Percentiles rank a stretch among this genome's conserved stretches.
Evolutionary conservation across 2,113 vertebrate genomes (phyloP).

Genomic region (Sebastes fasciatus): DNA sequence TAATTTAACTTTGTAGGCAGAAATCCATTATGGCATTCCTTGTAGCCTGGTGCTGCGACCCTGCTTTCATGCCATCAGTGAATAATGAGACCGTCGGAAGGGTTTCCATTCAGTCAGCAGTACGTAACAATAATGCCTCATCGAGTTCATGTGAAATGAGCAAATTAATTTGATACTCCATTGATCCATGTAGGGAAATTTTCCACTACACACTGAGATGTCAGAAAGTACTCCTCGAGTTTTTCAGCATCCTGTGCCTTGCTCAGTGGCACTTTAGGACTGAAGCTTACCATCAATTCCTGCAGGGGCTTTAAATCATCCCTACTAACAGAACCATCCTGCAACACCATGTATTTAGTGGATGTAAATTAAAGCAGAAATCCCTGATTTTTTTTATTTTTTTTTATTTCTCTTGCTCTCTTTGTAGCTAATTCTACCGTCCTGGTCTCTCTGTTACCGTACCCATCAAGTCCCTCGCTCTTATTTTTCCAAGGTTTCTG

Average conservation of each 20-base stretch:
- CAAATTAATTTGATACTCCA: neutral
- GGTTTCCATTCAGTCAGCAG: slow-evolving; percentile 6
- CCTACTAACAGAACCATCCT: neutral
- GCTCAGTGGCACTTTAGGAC: slow-evolving; percentile 9
- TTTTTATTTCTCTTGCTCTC: neutral
- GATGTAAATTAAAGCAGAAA: slow-evolving; percentile 17
- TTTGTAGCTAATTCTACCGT: slow-evolving; percentile 44
- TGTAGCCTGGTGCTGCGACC: neutral
- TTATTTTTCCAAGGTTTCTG: slow-evolving; percentile 48
- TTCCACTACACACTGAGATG: neutral
- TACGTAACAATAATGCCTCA: slow-evolving; percentile 5
- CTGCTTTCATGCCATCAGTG: slow-evolving; percentile 3
- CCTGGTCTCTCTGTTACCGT: slow-evolving; percentile 3
- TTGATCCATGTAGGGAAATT: slow-evolving; percentile 5
- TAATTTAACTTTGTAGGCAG: neutral
- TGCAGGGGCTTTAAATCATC: slow-evolving; percentile 6
- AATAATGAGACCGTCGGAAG: slow-evolving; percentile 3
- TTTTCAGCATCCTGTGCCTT: neutral
- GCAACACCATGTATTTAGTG: neutral
- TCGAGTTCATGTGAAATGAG: slow-evolving; percentile 11
- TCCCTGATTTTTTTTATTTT: neutral
- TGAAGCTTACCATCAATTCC: neutral
- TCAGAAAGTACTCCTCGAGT: neutral
- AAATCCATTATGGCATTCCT: neutral
- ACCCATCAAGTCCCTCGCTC: slow-evolving; percentile 14